Evolutionary conservation across 2,888 invertebrate genomes (phyloP).

Genomic region (Drosophila mayaguana): DNA sequence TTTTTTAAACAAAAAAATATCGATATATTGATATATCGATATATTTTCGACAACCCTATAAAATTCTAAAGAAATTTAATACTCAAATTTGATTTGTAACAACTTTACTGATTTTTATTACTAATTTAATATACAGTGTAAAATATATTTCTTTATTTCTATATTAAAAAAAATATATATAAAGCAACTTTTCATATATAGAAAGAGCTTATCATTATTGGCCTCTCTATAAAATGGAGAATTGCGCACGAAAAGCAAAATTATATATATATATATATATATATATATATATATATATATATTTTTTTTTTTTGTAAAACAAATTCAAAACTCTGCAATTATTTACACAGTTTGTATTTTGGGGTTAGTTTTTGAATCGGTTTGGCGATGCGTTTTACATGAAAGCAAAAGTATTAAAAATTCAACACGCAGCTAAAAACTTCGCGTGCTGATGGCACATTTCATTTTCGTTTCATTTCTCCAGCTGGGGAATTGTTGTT

Average conservation of each 20-base stretch:
- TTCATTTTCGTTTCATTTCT: conserved; percentile 44
- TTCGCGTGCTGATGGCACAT: conserved; percentile 59
- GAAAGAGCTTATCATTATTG: neutral
- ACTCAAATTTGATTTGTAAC: too few relatives aligned
- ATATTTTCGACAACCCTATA: too few relatives aligned
- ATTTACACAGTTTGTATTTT: neutral
- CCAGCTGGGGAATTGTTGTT: conserved; percentile 13
- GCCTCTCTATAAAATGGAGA: neutral
- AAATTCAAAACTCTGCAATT: neutral
- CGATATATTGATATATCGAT: too few relatives aligned
- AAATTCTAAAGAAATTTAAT: too few relatives aligned
- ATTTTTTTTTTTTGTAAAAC: neutral
- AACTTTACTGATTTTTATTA: too few relatives aligned
- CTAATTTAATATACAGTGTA: too few relatives aligned
- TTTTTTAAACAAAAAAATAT: too few relatives aligned
- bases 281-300: too few relatives aligned
- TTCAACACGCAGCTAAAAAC: conserved; percentile 46
- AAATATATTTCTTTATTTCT: too few relatives aligned
- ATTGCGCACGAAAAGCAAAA: neutral
- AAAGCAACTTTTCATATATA: too few relatives aligned
- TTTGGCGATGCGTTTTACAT: conserved; percentile 1
- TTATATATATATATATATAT: too few relatives aligned
- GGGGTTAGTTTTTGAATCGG: conserved; percentile 18
- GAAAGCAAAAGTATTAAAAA: conserved; percentile 48
- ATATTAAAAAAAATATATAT: too few relatives aligned